These are phyloP conservation scores for Cephonodes hylas DNA, from an alignment of 2,888 invertebrate genomes.

Conservation along the genomic window DNA sequence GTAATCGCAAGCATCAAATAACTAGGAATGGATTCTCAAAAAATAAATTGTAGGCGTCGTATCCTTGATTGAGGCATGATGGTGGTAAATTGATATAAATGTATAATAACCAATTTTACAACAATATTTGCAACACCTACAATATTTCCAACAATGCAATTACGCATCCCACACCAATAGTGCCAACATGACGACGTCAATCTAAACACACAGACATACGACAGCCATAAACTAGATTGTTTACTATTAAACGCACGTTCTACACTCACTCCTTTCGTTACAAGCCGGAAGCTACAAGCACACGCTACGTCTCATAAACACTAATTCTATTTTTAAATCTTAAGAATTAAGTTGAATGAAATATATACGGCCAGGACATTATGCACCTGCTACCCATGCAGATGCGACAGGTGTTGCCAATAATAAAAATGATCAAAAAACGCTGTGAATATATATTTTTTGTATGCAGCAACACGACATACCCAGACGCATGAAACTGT, in stretches of 20 bases:
- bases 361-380: neutral
- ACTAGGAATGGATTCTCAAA: too few species aligned
- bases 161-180: neutral
- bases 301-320: neutral
- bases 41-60: too few species aligned
- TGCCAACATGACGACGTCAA: neutral
- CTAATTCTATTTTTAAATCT: neutral
- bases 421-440: conserved; percentile 11
- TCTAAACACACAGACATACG: neutral
- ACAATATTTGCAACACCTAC: neutral
- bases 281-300: neutral
- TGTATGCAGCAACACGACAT: conserved; percentile 28
- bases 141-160: neutral
- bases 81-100: too few species aligned
- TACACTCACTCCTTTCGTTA: neutral
- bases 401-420: neutral
- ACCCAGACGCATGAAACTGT: conserved; percentile 23
- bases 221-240: conserved; percentile 2
- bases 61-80: too few species aligned
- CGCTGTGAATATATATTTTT: conserved; percentile 14
- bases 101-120: too few species aligned
- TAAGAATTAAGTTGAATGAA: neutral
- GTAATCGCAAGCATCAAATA: too few species aligned
- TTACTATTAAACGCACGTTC: conserved; percentile 6
- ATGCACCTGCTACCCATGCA: neutral